phyloP scores from a whole-genome alignment of 2,888 invertebrate genomes.

The Nebria salina region DNA sequence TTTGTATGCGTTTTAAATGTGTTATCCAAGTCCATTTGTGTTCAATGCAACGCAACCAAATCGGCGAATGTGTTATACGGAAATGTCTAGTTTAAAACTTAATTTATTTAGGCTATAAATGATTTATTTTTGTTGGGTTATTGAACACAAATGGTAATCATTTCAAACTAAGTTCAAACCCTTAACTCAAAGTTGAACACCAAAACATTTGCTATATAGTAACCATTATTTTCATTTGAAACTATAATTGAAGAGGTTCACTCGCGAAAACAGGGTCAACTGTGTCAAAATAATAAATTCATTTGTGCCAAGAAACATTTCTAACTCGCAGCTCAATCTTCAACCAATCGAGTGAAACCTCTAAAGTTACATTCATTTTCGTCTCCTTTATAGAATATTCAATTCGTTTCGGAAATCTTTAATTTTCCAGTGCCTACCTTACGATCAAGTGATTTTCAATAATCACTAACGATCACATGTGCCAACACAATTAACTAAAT shows the following conservation, averaged over 20 bases:
- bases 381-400: neutral
- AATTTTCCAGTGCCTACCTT: conserved; percentile 24
- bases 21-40: neutral
- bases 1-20: neutral
- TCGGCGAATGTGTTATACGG: too few relatives aligned
- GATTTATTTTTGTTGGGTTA: neutral
- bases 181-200: neutral
- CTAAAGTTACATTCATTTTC: neutral
- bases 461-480: conserved; percentile 23
- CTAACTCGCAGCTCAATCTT: neutral
- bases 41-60: neutral
- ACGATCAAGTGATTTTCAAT: conserved; percentile 19
- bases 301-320: conserved; percentile 10
- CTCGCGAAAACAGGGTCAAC: neutral
- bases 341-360: neutral
- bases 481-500: conserved; percentile 20
- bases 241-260: neutral
- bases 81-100: too few relatives aligned
- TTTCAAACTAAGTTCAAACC: neutral
- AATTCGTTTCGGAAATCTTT: conserved; percentile 10
- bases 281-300: neutral
- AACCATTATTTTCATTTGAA: neutral
- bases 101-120: neutral
- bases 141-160: neutral
- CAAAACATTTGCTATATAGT: neutral